Percentiles rank a stretch among this genome's conserved stretches.
These are phyloP conservation scores for Eucera pruinosa DNA, from an alignment of 2,888 invertebrate genomes.

Conservation along the genomic window DNA sequence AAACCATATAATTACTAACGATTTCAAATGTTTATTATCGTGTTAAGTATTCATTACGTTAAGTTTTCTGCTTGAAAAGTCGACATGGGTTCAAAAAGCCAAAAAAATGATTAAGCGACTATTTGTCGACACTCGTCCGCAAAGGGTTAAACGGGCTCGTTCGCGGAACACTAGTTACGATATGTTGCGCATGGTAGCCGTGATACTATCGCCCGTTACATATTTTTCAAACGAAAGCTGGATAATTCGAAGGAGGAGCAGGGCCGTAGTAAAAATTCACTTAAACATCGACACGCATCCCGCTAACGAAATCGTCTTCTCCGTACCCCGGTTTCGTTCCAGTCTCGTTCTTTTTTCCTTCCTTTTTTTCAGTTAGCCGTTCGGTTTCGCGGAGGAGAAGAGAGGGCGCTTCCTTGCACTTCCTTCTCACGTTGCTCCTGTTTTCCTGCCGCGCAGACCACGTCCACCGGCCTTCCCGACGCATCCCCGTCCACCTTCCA, in stretches of 20 bases:
- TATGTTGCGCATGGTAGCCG: neutral
- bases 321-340: constrained; percentile 9
- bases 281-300: constrained; percentile 33
- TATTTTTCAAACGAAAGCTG: neutral
- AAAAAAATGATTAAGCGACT: no score
- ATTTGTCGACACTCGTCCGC: no score
- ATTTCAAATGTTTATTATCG: no score
- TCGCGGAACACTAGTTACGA: neutral
- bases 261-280: constrained; percentile 20
- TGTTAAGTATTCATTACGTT: no score
- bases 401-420: constrained; percentile 52
- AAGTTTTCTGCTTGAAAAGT: no score
- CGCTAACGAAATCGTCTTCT: constrained; percentile 52
- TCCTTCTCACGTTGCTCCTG: constrained; percentile 51
- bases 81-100: no score
- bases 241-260: constrained; percentile 22
- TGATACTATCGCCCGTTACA: neutral
- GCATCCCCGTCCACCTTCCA: constrained; percentile 60
- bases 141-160: no score
- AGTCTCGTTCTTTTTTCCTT: constrained; percentile 31
- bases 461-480: constrained; percentile 47
- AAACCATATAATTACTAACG: no score
- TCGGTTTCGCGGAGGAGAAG: no score
- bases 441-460: constrained; percentile 37
- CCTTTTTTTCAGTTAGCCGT: no score